Percentiles rank a stretch among this genome's conserved stretches.
These are phyloP conservation scores for Strongylocentrotus purpuratus DNA, from an alignment of 35 echinoderm and acorn worm genomes.

Conservation along the genomic window DNA sequence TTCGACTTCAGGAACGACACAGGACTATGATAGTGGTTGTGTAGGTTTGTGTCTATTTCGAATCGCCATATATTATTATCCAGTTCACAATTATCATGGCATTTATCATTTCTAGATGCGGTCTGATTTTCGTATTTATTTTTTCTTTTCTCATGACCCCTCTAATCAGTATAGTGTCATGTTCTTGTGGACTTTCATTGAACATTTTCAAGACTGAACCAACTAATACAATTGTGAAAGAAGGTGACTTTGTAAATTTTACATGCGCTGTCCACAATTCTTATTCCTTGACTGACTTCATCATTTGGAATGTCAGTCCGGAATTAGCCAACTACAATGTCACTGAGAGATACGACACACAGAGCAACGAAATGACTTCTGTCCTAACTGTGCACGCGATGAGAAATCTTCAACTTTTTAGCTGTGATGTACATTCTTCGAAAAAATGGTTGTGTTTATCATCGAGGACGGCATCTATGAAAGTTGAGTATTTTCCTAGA, in stretches of 20 bases:
- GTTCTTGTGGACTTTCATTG: background rate
- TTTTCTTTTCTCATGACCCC: background rate
- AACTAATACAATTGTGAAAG: background rate
- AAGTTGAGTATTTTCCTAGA: background rate
- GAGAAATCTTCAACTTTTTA: background rate
- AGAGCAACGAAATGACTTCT: background rate
- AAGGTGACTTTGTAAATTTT: background rate
- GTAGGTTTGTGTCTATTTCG: no score
- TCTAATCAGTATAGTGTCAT: background rate
- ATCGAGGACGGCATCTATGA: background rate
- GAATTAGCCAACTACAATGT: background rate
- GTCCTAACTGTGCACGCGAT: background rate
- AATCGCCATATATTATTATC: no score
- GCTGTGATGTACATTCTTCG: background rate
- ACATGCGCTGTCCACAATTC: background rate
- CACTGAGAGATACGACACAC: background rate
- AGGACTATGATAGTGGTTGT: no score
- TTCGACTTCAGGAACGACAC: no score
- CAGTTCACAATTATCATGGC: background rate
- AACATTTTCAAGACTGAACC: background rate
- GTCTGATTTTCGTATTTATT: background rate
- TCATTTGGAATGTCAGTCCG: background rate
- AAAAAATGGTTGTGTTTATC: background rate
- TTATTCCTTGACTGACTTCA: background rate
- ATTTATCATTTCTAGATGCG: background rate